phyloP scores from a whole-genome alignment of 2,797 vertebrate genomes.

The Sphenopsis melanotis region DNA sequence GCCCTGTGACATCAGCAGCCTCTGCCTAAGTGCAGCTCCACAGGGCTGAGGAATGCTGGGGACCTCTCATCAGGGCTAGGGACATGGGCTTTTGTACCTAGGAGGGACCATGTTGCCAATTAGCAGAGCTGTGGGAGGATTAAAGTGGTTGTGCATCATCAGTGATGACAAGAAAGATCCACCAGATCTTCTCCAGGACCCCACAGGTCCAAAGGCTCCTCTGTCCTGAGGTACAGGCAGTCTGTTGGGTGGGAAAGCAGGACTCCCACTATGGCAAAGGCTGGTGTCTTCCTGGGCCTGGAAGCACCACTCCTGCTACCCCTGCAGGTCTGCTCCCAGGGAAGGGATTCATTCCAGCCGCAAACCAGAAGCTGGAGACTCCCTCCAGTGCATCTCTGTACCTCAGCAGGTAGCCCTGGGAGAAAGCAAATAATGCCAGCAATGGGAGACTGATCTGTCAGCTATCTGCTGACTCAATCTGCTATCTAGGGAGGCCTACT shows the following conservation, averaged over 20 bases:
- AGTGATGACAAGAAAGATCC: not conserved
- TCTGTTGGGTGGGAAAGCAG: not conserved
- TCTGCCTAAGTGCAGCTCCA: rapidly evolving
- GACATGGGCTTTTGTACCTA: not conserved
- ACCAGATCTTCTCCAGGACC: not conserved
- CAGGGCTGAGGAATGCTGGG: not conserved
- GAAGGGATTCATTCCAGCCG: not conserved
- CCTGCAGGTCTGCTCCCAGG: not conserved
- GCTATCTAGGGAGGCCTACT: not conserved
- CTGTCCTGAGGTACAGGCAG: not conserved
- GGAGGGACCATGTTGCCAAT: not conserved
- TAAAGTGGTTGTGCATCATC: not conserved
- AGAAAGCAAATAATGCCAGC: not conserved
- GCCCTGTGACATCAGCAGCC: not conserved
- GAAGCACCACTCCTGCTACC: not conserved
- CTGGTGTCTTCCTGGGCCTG: not conserved
- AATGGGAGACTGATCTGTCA: not conserved
- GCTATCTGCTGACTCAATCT: not conserved
- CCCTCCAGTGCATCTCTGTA: not conserved
- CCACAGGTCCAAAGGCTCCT: not conserved
- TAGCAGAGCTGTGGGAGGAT: not conserved
- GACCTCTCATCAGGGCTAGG: not conserved
- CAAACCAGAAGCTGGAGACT: not conserved
- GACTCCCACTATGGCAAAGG: not conserved
- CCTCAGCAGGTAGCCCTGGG: not conserved